Base-by-base conservation (phyloP, 53 echinoderm and acorn worm species). In the Holothuria scabra region DNA sequence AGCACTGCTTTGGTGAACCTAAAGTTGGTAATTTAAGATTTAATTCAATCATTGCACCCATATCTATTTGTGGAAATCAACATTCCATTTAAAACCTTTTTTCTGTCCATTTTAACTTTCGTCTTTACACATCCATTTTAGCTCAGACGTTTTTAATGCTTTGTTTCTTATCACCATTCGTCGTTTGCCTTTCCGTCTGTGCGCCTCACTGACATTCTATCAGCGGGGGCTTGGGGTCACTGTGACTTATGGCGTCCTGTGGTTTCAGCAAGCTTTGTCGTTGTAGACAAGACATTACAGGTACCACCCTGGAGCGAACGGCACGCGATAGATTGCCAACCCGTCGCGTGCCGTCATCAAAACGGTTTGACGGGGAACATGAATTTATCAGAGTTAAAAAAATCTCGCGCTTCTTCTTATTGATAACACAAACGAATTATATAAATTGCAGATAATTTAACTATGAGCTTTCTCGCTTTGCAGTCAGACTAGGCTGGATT, bases 291-390 rank as follows among this genome's bases (percentile, higher is more conserved):
- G 67, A 37, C 37, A 67, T 12, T 28, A 20, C 46, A 26, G 21
- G 25, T 72, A 72, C 72, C 72, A 72, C 72, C 72, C 72, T 46
- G 72, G 46, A 46, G 72, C 21, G 72, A 72, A 72, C 72, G 72
- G 72, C 72, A 72, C 72, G 46, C 46, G 72, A 72, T 72, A 44
- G 72, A 72, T 72, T 44, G 48, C 72, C 72, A 44, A 72, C 46
- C 46, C 48, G 72, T 46, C 72, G 72, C 46, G 72, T 72, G 72
- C 72, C 72, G 44, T 72, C 46, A 24, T 25, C 21, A 26, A 72
- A 24, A 46, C 24, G 34, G 38, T 46, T 72, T 72, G 72, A 72
- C 48, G 28, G 46, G 48, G 72, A 72, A 72, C 72, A 72, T 72
- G 46, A 46, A 72, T 48, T 38, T 52, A 52, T 52, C 18, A 14